Conservation (phyloP, 2,888 invertebrate genomes). For the Aspidapion aeneum region DNA sequence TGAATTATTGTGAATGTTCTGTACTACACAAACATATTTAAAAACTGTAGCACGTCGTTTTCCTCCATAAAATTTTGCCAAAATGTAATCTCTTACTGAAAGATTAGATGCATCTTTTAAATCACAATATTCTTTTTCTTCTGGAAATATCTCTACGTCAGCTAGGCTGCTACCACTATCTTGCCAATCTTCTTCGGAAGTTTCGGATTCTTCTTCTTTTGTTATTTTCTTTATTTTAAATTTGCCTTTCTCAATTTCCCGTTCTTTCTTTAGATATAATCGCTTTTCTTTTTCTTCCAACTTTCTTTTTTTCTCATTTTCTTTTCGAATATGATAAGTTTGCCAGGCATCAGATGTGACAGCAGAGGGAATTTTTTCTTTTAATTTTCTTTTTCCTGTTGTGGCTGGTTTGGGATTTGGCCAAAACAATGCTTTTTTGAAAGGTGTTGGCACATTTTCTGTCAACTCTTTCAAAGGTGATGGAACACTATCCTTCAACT, state of each 20-base stretch:
- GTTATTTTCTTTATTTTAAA: not conserved
- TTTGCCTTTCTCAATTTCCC: not conserved
- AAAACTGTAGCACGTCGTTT: not conserved
- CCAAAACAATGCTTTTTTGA: constrained; percentile 6
- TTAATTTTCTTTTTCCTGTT: not conserved
- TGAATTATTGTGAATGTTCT: not conserved
- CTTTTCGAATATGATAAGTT: too few species aligned
- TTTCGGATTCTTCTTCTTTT: not conserved
- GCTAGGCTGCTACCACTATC: not conserved
- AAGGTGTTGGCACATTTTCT: constrained; percentile 2
- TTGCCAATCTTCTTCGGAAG: not conserved
- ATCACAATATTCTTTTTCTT: not conserved
- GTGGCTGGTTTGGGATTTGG: not conserved
- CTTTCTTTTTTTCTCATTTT: too few species aligned
- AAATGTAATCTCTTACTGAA: not conserved
- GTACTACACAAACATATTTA: not conserved
- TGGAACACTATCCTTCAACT: not conserved
- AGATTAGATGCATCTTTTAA: not conserved
- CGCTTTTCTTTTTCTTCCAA: too few species aligned
- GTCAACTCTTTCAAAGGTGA: not conserved
- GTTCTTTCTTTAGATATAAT: too few species aligned
- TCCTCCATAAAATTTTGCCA: not conserved
- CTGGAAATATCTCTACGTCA: not conserved
- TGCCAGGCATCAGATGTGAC: not conserved
- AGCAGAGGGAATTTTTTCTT: not conserved